Evolutionary conservation across 2,113 vertebrate genomes (phyloP).

Genomic region (Sylvia atricapilla): DNA sequence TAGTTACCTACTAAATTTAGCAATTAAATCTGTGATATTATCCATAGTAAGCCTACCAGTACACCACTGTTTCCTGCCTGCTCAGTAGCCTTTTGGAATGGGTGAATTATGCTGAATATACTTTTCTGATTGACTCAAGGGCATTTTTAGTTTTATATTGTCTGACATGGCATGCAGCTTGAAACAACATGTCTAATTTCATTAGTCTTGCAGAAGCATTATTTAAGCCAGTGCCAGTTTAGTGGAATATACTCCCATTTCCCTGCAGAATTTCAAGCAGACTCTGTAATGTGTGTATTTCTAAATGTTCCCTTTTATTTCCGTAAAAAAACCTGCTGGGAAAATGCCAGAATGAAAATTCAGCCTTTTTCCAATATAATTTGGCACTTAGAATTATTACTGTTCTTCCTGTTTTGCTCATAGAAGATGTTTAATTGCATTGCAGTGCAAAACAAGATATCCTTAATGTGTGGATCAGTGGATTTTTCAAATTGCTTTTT

Average conservation of each 20-base stretch:
- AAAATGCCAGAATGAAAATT: slow-evolving; percentile 67
- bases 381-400: slow-evolving; percentile 65
- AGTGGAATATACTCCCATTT: slow-evolving; percentile 63
- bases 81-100: slow-evolving; percentile 46
- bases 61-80: background rate
- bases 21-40: slow-evolving; percentile 33
- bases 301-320: slow-evolving; percentile 47
- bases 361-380: slow-evolving; percentile 51
- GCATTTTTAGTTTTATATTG: slow-evolving; percentile 70
- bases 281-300: slow-evolving; percentile 34
- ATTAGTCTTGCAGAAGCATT: slow-evolving; percentile 74
- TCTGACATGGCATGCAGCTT: slow-evolving; percentile 73
- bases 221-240: slow-evolving; percentile 70
- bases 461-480: slow-evolving; percentile 55
- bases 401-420: slow-evolving; percentile 55
- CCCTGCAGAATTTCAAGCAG: slow-evolving; percentile 65
- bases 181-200: slow-evolving; percentile 78
- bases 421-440: slow-evolving; percentile 56
- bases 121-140: slow-evolving; percentile 73
- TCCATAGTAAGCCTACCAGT: slow-evolving; percentile 10
- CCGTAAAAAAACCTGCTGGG: slow-evolving; percentile 51
- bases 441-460: slow-evolving; percentile 47
- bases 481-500: slow-evolving; percentile 63
- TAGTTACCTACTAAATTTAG: background rate
- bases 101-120: slow-evolving; percentile 68